A percentile compares a stretch with the other conserved stretches of the same genome.
Evolutionary conservation across 2,113 vertebrate species (phyloP).

Genomic region (Antigone vipio): DNA sequence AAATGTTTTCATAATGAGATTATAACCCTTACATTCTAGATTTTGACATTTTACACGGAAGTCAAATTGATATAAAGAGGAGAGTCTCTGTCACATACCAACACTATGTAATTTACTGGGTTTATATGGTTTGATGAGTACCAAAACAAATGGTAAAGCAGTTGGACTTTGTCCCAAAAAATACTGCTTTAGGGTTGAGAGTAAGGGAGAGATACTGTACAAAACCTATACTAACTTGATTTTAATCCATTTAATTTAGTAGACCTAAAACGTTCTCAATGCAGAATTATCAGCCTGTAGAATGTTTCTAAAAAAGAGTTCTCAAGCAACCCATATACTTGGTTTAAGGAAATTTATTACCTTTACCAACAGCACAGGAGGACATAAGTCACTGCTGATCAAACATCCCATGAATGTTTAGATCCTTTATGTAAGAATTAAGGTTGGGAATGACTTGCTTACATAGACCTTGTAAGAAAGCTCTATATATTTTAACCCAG

Average conservation of each 20-base stretch:
- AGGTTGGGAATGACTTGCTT: background rate
- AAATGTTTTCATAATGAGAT: background rate
- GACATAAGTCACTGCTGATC: background rate
- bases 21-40: background rate
- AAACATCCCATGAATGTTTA: background rate
- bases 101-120: background rate
- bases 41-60: background rate
- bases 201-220: background rate
- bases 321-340: background rate
- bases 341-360: background rate
- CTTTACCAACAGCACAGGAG: background rate
- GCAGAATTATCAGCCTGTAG: background rate
- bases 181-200: background rate
- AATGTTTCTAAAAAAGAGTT: background rate
- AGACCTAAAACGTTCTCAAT: background rate
- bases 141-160: background rate
- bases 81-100: background rate
- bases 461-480: background rate
- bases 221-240: background rate
- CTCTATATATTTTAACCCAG: background rate
- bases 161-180: background rate
- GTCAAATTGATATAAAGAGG: background rate
- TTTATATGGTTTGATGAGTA: background rate
- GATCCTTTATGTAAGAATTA: background rate
- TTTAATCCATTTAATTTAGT: background rate